Evolutionary conservation across 2,797 vertebrate species (phyloP).

Genomic region (Emydoidea blandingii): DNA sequence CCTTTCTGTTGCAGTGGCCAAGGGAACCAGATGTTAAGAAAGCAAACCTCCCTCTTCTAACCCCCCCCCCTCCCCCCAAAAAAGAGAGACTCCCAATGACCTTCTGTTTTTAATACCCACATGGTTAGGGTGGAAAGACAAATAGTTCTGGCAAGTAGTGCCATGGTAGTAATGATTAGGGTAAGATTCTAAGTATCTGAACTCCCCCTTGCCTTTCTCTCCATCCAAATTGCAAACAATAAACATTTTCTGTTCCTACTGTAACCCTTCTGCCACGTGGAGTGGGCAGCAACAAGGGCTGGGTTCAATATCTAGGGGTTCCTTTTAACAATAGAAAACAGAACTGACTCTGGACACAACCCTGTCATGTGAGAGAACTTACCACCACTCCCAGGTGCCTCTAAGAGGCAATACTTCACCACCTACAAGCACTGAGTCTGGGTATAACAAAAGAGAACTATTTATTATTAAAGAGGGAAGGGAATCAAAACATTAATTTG

Average conservation of each 20-base stretch:
- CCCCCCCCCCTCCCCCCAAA: neutral
- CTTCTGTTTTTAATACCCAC: neutral
- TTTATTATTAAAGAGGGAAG: neutral
- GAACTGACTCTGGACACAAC: neutral
- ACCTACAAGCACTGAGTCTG: neutral
- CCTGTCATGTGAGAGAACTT: neutral
- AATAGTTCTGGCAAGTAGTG: neutral
- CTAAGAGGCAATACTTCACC: neutral
- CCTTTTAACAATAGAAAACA: neutral
- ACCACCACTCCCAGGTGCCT: neutral
- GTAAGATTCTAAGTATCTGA: neutral
- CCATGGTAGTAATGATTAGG: neutral
- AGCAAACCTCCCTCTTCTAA: neutral
- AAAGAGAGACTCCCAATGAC: fast-evolving
- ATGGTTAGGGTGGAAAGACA: neutral
- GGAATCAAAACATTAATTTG: neutral
- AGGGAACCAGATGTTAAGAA: neutral
- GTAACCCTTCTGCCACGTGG: neutral
- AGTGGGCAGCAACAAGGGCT: neutral
- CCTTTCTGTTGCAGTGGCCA: neutral
- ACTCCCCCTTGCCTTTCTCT: neutral
- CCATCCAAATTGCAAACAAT: neutral
- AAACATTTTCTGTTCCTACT: neutral
- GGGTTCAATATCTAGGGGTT: neutral
- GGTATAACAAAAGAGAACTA: neutral